Evolutionary conservation across 2,888 invertebrate species (phyloP).

Genomic region (Sympetrum striolatum): DNA sequence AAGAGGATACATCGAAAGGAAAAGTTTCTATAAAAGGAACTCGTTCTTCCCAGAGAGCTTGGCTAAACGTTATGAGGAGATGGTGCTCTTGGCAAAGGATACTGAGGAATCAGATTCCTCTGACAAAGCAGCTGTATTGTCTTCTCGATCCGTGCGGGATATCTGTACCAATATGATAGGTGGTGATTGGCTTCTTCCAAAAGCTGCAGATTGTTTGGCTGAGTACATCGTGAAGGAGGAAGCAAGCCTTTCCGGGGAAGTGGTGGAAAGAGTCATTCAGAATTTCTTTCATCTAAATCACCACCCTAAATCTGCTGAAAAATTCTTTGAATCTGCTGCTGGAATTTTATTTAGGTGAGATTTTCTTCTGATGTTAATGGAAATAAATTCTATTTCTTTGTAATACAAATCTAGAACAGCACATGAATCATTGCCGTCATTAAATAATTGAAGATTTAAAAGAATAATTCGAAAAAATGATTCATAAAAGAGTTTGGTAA

Average conservation of each 20-base stretch:
- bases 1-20: neutral
- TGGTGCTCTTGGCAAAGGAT: neutral
- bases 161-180: neutral
- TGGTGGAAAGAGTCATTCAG: slow-evolving; percentile 62
- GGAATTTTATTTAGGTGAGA: slow-evolving; percentile 61
- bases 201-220: slow-evolving; percentile 60
- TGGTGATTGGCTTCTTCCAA: slow-evolving; percentile 57
- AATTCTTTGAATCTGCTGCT: slow-evolving; percentile 58
- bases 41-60: neutral
- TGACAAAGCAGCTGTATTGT: neutral
- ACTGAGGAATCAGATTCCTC: neutral
- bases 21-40: neutral
- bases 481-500: too few relatives aligned
- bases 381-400: too few relatives aligned
- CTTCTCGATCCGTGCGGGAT: slow-evolving; percentile 3
- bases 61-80: neutral
- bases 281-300: slow-evolving; percentile 64
- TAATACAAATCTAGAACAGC: too few relatives aligned
- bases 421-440: too few relatives aligned
- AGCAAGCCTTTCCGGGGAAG: slow-evolving; percentile 61
- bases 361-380: neutral
- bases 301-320: slow-evolving; percentile 57
- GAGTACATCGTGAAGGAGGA: slow-evolving; percentile 60
- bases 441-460: too few relatives aligned
- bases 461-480: too few relatives aligned